Evolutionary conservation across 2,113 vertebrate genomes (phyloP).

Genomic region (Tringa solitaria): DNA sequence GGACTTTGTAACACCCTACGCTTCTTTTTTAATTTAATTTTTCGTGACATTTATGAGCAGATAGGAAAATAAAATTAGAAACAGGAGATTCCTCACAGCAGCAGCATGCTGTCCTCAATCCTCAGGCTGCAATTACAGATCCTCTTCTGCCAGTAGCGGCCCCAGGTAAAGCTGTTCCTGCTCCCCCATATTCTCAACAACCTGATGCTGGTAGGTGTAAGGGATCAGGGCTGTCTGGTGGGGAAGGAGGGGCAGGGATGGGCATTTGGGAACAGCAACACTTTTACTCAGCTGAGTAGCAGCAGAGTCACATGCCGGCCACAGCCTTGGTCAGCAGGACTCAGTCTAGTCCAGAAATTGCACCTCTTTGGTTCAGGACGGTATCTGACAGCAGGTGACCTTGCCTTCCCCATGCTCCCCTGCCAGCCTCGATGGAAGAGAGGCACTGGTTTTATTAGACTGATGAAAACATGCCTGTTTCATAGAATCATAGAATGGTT

Average conservation of each 20-base stretch:
- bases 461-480: background rate
- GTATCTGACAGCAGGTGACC: background rate
- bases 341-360: background rate
- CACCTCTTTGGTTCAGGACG: background rate
- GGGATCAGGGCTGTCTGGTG: background rate
- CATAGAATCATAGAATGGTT: background rate
- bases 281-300: background rate
- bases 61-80: conserved; percentile 35
- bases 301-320: accelerated
- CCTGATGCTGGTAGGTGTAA: background rate
- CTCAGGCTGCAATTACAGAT: background rate
- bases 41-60: background rate
- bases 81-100: background rate
- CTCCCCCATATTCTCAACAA: background rate
- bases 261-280: background rate
- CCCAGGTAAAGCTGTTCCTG: background rate
- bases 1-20: background rate
- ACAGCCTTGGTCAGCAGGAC: background rate
- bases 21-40: background rate
- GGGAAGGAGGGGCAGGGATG: background rate
- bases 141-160: background rate
- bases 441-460: background rate
- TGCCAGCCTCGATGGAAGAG: background rate
- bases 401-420: background rate
- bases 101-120: background rate